Conservation (phyloP, 37 sponge, comb jelly and placozoan genomes). For the Geodia barretti region DNA sequence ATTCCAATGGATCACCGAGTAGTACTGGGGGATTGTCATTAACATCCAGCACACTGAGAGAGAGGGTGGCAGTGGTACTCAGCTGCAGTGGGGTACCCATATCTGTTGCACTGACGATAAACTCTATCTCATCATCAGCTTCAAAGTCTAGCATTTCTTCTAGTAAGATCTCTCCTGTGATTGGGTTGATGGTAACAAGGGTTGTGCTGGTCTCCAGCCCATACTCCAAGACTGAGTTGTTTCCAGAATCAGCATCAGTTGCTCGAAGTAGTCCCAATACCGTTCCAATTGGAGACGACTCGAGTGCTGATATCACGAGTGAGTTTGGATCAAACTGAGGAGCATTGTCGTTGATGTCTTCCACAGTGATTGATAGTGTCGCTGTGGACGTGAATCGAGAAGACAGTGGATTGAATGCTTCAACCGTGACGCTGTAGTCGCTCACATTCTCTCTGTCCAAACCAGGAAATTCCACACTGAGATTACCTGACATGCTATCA, state of each 20-base stretch:
- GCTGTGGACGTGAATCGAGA: slow-evolving; percentile 33
- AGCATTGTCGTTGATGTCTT: slow-evolving; percentile 51
- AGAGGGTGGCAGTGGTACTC: slow-evolving; percentile 18
- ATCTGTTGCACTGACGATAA: slow-evolving; percentile 44
- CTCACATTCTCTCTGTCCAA: slow-evolving; percentile 37
- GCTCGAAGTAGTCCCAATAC: slow-evolving; percentile 36
- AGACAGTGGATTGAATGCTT: slow-evolving; percentile 49
- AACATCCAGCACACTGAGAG: slow-evolving; percentile 18
- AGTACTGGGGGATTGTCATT: slow-evolving; percentile 39
- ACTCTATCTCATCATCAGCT: background rate
- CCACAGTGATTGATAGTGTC: slow-evolving; percentile 38
- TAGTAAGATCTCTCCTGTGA: slow-evolving; percentile 39
- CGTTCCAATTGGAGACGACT: slow-evolving; percentile 31
- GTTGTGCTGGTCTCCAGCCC: background rate
- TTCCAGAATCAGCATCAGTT: slow-evolving; percentile 43
- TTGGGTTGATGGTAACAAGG: slow-evolving; percentile 34
- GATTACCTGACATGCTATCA: slow-evolving; percentile 22
- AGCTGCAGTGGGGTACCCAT: slow-evolving; percentile 49
- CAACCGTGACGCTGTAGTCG: slow-evolving; percentile 12
- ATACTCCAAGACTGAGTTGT: slow-evolving; percentile 41
- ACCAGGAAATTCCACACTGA: slow-evolving; percentile 27
- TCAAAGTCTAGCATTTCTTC: slow-evolving; percentile 39
- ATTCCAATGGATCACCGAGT: background rate
- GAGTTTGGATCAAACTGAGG: slow-evolving; percentile 51
- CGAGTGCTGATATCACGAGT: slow-evolving; percentile 33